These are phyloP conservation scores for Aromia moschata DNA, from an alignment of 2,888 invertebrate species.

Conservation along the genomic window DNA sequence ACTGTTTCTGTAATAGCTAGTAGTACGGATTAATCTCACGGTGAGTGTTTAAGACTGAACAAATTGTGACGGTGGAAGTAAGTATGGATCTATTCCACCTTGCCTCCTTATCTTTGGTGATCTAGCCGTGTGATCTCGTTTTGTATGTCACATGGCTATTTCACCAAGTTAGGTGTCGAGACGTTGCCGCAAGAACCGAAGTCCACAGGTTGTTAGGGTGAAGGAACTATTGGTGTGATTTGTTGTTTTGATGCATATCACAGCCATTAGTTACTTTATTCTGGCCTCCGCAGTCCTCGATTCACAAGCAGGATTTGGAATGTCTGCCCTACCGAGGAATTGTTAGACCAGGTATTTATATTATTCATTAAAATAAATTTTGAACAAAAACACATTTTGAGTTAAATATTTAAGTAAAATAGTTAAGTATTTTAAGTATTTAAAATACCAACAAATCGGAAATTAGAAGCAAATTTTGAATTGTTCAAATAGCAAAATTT, in stretches of 20 bases:
- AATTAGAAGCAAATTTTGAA: too few species aligned
- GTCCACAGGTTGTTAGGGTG: conserved; percentile 43
- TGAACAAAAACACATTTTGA: too few species aligned
- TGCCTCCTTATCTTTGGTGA: conserved; percentile 59
- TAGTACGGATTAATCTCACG: conserved; percentile 60
- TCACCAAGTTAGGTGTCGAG: conserved; percentile 49
- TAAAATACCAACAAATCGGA: too few species aligned
- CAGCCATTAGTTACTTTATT: conserved; percentile 62
- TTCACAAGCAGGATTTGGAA: too few species aligned
- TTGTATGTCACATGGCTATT: conserved; percentile 54
- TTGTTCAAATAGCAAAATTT: too few species aligned
- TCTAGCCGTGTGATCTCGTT: conserved; percentile 61
- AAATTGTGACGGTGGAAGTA: not conserved
- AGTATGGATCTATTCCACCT: conserved; percentile 8
- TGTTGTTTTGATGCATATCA: conserved; percentile 59
- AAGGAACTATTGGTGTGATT: conserved; percentile 61
- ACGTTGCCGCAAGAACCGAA: conserved; percentile 1
- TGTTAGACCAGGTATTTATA: too few species aligned
- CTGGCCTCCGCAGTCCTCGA: conserved; percentile 33
- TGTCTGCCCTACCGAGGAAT: too few species aligned
- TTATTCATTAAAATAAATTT: too few species aligned
- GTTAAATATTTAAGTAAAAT: too few species aligned
- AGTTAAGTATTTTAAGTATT: too few species aligned
- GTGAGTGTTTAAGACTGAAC: conserved; percentile 34
- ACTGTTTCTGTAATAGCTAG: conserved; percentile 43